A percentile compares a stretch with the other conserved stretches of the same genome.
phyloP scores from a whole-genome alignment of 2,797 vertebrate species.

The Poecile montanus region DNA sequence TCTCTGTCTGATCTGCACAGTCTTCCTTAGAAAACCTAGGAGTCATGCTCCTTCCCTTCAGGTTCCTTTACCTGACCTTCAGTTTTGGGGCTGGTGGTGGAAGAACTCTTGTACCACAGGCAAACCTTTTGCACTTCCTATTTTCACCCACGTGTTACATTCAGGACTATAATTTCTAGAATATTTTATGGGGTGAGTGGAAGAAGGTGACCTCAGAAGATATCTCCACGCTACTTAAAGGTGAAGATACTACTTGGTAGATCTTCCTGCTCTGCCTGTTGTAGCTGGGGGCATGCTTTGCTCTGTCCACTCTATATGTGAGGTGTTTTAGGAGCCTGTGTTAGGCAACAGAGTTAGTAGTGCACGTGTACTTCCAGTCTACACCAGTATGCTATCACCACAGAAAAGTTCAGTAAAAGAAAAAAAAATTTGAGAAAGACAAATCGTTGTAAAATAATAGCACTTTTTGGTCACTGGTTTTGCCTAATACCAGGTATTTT shows the following conservation, averaged over 20 bases:
- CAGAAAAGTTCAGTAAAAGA: not conserved
- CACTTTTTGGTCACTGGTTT: not conserved
- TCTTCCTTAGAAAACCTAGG: not conserved
- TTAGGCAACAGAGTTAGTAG: not conserved
- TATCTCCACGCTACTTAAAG: not conserved
- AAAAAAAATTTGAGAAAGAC: not conserved
- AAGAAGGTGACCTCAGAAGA: not conserved
- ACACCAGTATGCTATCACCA: not conserved
- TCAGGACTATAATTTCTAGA: not conserved
- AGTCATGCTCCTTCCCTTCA: not conserved
- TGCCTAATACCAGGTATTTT: not conserved
- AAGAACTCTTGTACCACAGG: not conserved
- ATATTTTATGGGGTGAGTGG: not conserved
- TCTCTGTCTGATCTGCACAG: not conserved
- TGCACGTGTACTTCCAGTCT: not conserved
- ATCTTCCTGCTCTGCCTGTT: not conserved
- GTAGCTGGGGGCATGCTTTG: not conserved
- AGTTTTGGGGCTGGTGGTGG: not conserved
- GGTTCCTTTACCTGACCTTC: not conserved
- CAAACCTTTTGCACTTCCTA: not conserved
- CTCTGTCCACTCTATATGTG: not conserved
- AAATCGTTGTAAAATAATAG: not conserved
- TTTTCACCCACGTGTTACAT: not conserved
- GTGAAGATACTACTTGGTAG: not conserved
- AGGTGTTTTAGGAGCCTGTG: not conserved